Evolutionary conservation across 2,113 vertebrate species (phyloP), one percentile per base, ranked within the genome.

Genomic region (Fregata magnificens): DNA sequence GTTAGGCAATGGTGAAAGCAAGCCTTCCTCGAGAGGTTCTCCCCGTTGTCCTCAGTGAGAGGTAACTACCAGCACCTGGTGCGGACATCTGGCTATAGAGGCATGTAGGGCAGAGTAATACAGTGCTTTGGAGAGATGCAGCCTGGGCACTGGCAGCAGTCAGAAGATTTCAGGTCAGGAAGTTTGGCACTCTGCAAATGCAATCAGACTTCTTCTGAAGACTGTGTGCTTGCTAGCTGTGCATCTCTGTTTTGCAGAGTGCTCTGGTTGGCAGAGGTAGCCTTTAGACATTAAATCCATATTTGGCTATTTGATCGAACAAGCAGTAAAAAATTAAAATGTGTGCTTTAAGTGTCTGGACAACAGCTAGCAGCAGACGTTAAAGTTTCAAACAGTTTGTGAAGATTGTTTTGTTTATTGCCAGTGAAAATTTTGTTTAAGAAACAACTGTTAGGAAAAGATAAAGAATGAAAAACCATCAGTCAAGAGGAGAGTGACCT

Each of bases 361-460:
- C 52, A 77, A 77, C 42, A 82, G 38, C 32, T 77, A 81, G 16
- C 38, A 85, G 66, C 31, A 91, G 66, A 58, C 58, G 78, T 42
- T 77, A 66, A 4, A 53, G 79, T 80, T 91, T 71, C 62, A 53
- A 62, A 34, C 24, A 19, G 11, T 62, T 74, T 77, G 20, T 36
- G 32, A 72, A 58, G 45, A 65, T 80, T 72, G n/a, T 86, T 85
- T 32, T 79, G 24, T 70, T 95, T 94, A 28, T 89, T 80, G n/a
- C 29, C 81, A 40, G 31, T 55, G 47, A 86, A 95, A 85, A 47
- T 47, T 47, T 66, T 66, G 55, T 91, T 90, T 86, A 80, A 88
- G 87, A 94, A 96, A 78, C 71, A 91, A 83, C 58, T 78, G 63
- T n/a, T 83, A 74, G 84, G 78, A 85, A 95, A 94, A 93, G 81